Conservation (phyloP, 2,888 invertebrate genomes). For the Synergus laeviventris region DNA sequence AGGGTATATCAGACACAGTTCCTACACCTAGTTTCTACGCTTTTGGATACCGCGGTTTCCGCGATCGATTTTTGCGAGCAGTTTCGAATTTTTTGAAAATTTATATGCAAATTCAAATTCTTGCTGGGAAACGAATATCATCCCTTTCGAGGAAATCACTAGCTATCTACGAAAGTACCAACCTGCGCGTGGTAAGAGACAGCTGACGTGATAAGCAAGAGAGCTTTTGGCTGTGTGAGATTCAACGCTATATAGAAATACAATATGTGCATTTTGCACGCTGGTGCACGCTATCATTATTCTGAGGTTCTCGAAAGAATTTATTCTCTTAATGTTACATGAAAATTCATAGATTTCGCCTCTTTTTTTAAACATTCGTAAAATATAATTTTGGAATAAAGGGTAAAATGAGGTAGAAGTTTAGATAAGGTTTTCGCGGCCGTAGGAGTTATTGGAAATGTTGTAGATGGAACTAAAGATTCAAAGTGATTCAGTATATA, state of each 20-base stretch:
- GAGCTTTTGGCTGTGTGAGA: constrained; percentile 25
- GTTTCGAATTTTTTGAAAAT: background rate
- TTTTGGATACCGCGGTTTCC: background rate
- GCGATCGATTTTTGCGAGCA: background rate
- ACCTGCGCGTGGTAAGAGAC: constrained; percentile 36
- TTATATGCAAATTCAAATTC: background rate
- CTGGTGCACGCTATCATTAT: background rate
- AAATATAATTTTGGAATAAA: too few relatives aligned
- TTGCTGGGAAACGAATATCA: background rate
- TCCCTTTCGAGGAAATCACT: background rate
- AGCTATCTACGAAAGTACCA: background rate
- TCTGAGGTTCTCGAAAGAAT: background rate
- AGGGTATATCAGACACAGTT: background rate
- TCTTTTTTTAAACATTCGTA: too few relatives aligned
- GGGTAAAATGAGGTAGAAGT: too few relatives aligned
- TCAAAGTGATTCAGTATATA: background rate
- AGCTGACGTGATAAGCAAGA: constrained; percentile 25
- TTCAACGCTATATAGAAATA: background rate
- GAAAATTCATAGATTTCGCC: too few relatives aligned
- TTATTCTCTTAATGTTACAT: background rate
- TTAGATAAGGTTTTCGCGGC: too few relatives aligned
- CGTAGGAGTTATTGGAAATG: too few relatives aligned
- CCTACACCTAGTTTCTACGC: background rate
- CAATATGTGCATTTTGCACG: too few relatives aligned
- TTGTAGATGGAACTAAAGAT: too few relatives aligned